Evolutionary conservation across 2,797 vertebrate genomes (phyloP).

Genomic region (Gila robusta): DNA sequence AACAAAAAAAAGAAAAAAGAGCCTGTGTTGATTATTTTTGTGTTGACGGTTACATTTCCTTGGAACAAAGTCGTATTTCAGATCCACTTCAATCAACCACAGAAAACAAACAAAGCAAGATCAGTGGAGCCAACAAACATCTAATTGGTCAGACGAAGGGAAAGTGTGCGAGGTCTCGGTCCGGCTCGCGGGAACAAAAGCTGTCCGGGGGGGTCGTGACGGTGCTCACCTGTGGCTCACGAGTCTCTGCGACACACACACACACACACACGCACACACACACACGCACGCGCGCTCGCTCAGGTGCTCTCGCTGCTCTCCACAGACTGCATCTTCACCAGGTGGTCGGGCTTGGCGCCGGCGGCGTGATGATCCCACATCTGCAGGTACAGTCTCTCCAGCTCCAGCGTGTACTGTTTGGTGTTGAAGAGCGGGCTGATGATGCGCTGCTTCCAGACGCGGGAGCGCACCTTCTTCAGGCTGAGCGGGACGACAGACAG

Average conservation of each 20-base stretch:
- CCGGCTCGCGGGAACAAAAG: slow-evolving; percentile 12
- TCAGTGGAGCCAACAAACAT: slow-evolving; percentile 36
- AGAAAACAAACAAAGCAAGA: slow-evolving; percentile 58
- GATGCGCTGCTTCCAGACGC: slow-evolving; percentile 98
- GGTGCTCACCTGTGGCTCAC: slow-evolving; percentile 70
- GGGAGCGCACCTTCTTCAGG: slow-evolving; percentile 94
- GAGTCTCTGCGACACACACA: slow-evolving; percentile 62
- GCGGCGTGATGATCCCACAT: slow-evolving; percentile 95
- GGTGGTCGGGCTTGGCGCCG: slow-evolving; percentile 92
- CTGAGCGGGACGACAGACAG: slow-evolving; percentile 67
- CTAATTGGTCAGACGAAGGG: background rate
- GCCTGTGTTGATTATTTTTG: slow-evolving; percentile 65
- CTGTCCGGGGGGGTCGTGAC: slow-evolving; percentile 40
- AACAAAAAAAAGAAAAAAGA: slow-evolving; percentile 36
- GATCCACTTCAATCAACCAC: slow-evolving; percentile 63
- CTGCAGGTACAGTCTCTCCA: slow-evolving; percentile 94
- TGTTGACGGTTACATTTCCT: slow-evolving; percentile 53
- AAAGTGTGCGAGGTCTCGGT: no score
- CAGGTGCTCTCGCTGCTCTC: slow-evolving; percentile 90
- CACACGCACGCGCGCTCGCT: slow-evolving; percentile 58
- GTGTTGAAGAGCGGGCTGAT: slow-evolving; percentile 98
- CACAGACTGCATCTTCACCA: slow-evolving; percentile 84
- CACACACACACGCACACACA: no score
- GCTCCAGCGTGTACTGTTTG: slow-evolving; percentile 94
- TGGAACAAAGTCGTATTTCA: slow-evolving; percentile 57